Base-by-base conservation (phyloP, 2,797 vertebrate species). In the Harpagifer antarcticus region DNA sequence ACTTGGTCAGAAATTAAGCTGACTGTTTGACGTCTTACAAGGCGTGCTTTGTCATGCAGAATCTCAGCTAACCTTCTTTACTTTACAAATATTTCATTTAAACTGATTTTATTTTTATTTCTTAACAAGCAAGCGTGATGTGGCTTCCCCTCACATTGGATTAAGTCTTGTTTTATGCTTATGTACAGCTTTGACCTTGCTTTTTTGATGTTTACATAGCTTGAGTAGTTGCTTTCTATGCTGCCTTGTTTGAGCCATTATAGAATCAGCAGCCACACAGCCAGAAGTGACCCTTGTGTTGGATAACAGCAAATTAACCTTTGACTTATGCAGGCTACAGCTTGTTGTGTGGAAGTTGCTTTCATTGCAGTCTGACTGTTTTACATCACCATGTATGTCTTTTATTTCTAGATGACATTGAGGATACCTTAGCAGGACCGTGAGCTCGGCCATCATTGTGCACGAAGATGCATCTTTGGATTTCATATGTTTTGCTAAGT, bases 391-490 rank as follows among this genome's bases (percentile, higher is more conserved):
- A 45, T 86, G 60, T 78, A 9, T 92, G 89, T 94, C 88, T 94
- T 89, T 93, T 92, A 68, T 95, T 88, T 91, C 91, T 86, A 96
- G 95, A 94, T 95, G 93, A 92, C 90, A 88, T 72, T 88, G 89
- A 86, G 89, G 90, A 89, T 74, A 83, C 85, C 89, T 88, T 91
- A 88, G 79, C 84, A 79, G 90, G 86, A 92, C 87, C 67, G 82
- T 88, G 85, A 91, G 78, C 79, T 84, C 72, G 72, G 77, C 80
- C 88, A 17, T 80, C 86, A 68, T 68, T 68, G 74, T 79, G 85
- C 84, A 85, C 84, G 79, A 96, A 95, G 96, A 99, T 99, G 97
- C 96, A 96, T 96, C 96, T 96, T 94, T 98, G 97, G 97, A 96
- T 98, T 86, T 92, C 95, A 57, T 96, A 90, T 90, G 92, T 98